Conservation (phyloP, 2,113 vertebrate genomes). For the Halichoerus grypus region DNA sequence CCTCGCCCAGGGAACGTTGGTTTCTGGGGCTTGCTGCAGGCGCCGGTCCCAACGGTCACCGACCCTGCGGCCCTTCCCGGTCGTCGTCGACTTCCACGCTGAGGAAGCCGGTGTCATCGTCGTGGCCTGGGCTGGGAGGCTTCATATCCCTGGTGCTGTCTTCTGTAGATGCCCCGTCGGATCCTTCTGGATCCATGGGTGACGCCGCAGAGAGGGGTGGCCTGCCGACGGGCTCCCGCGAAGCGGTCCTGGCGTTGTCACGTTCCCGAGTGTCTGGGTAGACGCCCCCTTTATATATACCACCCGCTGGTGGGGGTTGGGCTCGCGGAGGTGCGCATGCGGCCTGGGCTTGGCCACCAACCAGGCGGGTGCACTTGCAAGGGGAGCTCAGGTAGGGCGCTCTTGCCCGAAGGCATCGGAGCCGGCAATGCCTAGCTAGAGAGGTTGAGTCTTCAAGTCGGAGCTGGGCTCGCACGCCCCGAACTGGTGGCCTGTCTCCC, state of each 20-base stretch:
- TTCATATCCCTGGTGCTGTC: background rate
- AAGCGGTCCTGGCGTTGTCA: background rate
- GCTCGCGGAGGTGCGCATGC: background rate
- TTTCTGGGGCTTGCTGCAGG: background rate
- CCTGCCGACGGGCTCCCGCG: background rate
- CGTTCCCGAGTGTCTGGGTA: fast-evolving
- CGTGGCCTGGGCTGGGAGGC: background rate
- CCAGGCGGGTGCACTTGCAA: background rate
- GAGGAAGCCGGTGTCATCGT: background rate
- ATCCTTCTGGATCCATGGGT: background rate
- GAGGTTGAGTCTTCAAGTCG: background rate
- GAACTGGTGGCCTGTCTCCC: background rate
- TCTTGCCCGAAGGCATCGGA: fast-evolving
- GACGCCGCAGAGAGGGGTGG: background rate
- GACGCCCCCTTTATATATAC: background rate
- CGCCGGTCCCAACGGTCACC: background rate
- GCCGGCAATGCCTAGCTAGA: background rate
- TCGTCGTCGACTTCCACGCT: background rate
- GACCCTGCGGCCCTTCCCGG: background rate
- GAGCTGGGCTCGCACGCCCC: background rate
- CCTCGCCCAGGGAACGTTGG: background rate
- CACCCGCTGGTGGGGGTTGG: fast-evolving
- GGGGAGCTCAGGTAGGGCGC: background rate
- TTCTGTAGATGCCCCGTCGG: background rate
- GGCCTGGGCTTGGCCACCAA: background rate